These are phyloP conservation scores for Epizoanthus fatuus DNA, from an alignment of 92 coral and sea anemone species.

Conservation along the genomic window DNA sequence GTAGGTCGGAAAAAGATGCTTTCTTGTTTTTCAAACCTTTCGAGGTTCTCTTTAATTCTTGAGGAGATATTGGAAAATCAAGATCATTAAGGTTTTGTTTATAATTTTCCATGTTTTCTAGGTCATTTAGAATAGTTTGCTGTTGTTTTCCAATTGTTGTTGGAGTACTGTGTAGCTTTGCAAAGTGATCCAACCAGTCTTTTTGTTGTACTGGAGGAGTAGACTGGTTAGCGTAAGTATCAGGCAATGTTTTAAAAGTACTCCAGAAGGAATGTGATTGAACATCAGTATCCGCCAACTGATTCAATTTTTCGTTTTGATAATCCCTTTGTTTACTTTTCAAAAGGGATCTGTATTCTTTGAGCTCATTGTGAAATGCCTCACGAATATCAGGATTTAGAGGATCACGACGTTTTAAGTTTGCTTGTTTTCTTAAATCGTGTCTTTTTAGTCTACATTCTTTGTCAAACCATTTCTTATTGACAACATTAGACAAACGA, in stretches of 20 bases:
- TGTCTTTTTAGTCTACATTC: constrained; percentile 13
- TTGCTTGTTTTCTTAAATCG: neutral
- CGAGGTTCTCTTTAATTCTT: neutral
- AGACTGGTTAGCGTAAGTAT: neutral
- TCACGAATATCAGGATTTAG: neutral
- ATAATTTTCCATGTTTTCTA: neutral
- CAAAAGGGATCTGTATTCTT: constrained; percentile 3
- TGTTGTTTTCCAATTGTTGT: neutral
- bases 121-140: neutral
- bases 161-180: constrained; percentile 5
- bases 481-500: constrained; percentile 11
- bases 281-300: neutral
- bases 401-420: constrained; percentile 25
- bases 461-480: neutral
- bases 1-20: neutral
- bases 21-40: neutral
- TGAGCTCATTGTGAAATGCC: neutral
- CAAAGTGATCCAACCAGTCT: neutral
- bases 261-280: neutral
- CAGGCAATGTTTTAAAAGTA: neutral
- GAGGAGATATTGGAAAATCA: neutral
- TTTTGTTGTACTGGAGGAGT: neutral
- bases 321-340: constrained; percentile 13
- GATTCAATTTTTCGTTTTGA: neutral
- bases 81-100: neutral